Evolutionary conservation across 2,888 invertebrate genomes (phyloP).

Genomic region (Clepsis dumicolana): DNA sequence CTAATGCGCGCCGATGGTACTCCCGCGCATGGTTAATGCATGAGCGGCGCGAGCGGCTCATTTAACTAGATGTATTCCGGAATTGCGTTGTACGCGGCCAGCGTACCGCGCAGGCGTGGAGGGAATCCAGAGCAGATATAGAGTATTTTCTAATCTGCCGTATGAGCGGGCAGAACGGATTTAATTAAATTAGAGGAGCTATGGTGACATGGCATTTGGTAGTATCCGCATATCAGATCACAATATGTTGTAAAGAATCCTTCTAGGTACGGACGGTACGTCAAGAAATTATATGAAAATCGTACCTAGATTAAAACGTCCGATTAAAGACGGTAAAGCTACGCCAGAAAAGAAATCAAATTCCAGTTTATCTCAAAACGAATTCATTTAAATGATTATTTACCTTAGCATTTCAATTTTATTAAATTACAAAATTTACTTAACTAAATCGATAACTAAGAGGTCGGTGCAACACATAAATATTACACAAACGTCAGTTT

Average conservation of each 20-base stretch:
- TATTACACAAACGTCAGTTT: background rate
- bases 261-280: too few relatives aligned
- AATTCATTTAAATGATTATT: too few relatives aligned
- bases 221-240: too few relatives aligned
- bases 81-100: slow-evolving; percentile 72
- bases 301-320: too few relatives aligned
- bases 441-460: background rate
- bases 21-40: slow-evolving; percentile 78
- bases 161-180: background rate
- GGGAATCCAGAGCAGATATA: slow-evolving; percentile 62
- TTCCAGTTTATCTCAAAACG: too few relatives aligned
- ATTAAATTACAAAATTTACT: background rate
- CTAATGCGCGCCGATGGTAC: slow-evolving; percentile 68
- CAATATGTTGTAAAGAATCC: too few relatives aligned
- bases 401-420: too few relatives aligned
- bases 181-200: background rate
- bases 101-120: slow-evolving; percentile 66
- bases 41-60: slow-evolving; percentile 73
- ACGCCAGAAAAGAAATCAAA: too few relatives aligned
- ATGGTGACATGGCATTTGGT: too few relatives aligned
- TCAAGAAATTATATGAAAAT: too few relatives aligned
- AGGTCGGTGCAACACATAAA: background rate
- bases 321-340: too few relatives aligned
- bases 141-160: background rate
- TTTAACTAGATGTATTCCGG: slow-evolving; percentile 80